phyloP scores from a whole-genome alignment of 2,113 vertebrate species.

The Grantiella picta region DNA sequence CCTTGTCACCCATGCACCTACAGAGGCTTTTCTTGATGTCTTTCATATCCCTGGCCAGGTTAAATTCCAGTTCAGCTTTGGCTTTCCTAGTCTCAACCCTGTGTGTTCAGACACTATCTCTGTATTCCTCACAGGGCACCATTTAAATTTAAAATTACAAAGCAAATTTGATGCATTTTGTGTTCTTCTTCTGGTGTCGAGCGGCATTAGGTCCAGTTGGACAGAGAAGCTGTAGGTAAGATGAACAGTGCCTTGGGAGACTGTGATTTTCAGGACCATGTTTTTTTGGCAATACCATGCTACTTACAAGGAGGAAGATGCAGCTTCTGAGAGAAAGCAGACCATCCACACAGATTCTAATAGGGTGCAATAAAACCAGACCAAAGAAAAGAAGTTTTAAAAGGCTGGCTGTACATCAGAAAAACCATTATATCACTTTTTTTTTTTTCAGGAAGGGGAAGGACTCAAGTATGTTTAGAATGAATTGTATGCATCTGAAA shows the following conservation, averaged over 20 bases:
- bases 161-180: not conserved
- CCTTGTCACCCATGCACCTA: not conserved
- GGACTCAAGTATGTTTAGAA: not conserved
- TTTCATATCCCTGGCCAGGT: not conserved
- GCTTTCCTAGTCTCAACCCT: not conserved
- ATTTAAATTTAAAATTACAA: not conserved
- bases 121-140: fast-evolving
- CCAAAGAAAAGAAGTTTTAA: not conserved
- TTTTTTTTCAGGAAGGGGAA: not conserved
- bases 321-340: not conserved
- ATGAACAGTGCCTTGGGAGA: not conserved
- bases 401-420: not conserved
- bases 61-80: not conserved
- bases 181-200: not conserved
- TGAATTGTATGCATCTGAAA: not conserved
- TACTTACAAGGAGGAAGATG: not conserved
- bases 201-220: not conserved
- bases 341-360: not conserved
- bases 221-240: not conserved
- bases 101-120: not conserved
- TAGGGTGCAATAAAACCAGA: not conserved
- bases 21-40: not conserved
- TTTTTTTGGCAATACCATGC: not conserved
- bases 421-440: not conserved
- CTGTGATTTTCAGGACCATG: not conserved